These are phyloP conservation scores for Acanthisitta chloris DNA, from an alignment of 2,113 vertebrate species.

Conservation along the genomic window DNA sequence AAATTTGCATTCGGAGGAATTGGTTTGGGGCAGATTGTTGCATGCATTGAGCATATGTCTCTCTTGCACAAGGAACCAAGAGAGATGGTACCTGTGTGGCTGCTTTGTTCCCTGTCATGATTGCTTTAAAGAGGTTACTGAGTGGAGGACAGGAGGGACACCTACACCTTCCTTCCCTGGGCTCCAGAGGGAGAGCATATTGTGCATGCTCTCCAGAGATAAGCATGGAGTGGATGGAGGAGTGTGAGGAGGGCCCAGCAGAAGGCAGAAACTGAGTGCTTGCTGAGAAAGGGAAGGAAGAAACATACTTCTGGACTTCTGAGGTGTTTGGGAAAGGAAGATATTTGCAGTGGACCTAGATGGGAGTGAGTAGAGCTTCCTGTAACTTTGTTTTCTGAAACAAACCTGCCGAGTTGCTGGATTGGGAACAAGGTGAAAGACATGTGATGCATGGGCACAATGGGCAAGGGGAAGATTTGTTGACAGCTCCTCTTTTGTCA, in stretches of 20 bases:
- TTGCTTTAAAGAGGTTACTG: neutral
- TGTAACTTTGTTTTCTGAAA: neutral
- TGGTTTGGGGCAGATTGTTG: neutral
- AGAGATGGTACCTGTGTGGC: neutral
- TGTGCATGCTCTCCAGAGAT: accelerated
- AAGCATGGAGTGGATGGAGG: neutral
- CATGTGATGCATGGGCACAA: accelerated
- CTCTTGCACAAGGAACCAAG: neutral
- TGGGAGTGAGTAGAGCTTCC: neutral
- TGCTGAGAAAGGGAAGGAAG: neutral
- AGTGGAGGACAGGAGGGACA: neutral
- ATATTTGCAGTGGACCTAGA: neutral
- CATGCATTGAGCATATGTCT: neutral
- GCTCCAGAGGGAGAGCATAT: accelerated
- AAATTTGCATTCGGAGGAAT: neutral
- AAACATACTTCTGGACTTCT: neutral
- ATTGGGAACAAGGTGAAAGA: neutral
- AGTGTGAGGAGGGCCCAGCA: neutral
- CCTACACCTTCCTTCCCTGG: neutral
- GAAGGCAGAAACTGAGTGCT: neutral
- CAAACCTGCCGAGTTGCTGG: neutral
- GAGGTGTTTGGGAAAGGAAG: neutral
- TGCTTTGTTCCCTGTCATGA: neutral
- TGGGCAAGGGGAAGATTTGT: neutral
- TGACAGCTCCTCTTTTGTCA: neutral